Conservation (phyloP, 2,113 vertebrate species). For the Brachionichthys hirsutus region DNA sequence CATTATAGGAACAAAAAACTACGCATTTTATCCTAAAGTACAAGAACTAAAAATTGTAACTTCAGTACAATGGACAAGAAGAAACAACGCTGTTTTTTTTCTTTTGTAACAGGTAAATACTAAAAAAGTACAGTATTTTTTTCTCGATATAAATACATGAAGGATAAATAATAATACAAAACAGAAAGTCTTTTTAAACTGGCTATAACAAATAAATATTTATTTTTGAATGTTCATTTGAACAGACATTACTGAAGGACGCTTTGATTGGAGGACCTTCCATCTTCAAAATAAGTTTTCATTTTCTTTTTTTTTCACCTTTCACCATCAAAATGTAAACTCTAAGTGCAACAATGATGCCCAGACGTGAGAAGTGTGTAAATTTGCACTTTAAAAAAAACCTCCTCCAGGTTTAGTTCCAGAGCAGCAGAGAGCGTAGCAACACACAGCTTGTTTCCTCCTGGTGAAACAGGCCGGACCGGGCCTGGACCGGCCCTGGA, state of each 20-base stretch:
- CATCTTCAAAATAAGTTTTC: slow-evolving; percentile 85
- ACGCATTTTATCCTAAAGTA: slow-evolving; percentile 90
- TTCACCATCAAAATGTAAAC: slow-evolving; percentile 99
- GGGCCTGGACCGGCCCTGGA: too few relatives aligned
- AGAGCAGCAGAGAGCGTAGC: slow-evolving; percentile 24
- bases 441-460: too few relatives aligned
- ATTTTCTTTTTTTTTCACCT: slow-evolving; percentile 79
- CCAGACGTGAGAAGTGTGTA: slow-evolving; percentile 81
- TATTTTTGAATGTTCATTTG: slow-evolving; percentile 96
- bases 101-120: slow-evolving; percentile 91
- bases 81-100: slow-evolving; percentile 85
- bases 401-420: slow-evolving; percentile 4
- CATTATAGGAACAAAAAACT: slow-evolving; percentile 84
- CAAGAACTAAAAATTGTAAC: slow-evolving; percentile 90
- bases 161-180: slow-evolving; percentile 99
- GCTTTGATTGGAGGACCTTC: slow-evolving; percentile 83
- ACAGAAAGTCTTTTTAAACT: slow-evolving; percentile 91
- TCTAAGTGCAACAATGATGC: slow-evolving; percentile 99
- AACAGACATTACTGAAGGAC: slow-evolving; percentile 91
- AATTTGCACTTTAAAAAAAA: slow-evolving; percentile 62
- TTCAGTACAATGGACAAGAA: slow-evolving; percentile 92
- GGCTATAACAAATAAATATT: slow-evolving; percentile 99
- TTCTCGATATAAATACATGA: slow-evolving; percentile 97
- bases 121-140: slow-evolving; percentile 90
- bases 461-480: too few relatives aligned